These are phyloP conservation scores for Hippocampus abdominalis DNA, from an alignment of 2,113 vertebrate genomes.

Conservation along the genomic window DNA sequence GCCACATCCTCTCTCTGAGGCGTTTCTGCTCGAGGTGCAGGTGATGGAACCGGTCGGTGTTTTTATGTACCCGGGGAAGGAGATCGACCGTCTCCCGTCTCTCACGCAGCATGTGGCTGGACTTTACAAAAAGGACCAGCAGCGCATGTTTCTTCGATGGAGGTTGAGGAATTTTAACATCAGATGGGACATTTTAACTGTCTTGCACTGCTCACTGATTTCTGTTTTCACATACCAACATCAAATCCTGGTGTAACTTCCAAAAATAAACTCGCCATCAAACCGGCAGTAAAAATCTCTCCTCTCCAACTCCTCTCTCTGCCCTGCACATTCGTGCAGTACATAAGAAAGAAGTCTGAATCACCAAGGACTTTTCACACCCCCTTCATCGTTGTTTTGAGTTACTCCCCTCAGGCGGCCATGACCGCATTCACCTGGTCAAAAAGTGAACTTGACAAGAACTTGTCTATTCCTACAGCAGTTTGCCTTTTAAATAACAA, in stretches of 20 bases:
- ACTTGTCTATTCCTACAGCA: not conserved
- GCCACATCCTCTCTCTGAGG: not conserved
- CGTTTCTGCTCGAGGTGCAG: not conserved
- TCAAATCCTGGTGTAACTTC: not conserved
- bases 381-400: not conserved
- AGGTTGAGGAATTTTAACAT: not conserved
- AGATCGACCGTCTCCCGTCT: not conserved
- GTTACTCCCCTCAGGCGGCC: not conserved
- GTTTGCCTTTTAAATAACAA: not conserved
- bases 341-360: not conserved
- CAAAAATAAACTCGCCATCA: not conserved
- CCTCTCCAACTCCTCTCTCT: not conserved
- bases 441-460: not conserved
- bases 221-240: not conserved
- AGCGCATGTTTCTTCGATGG: not conserved
- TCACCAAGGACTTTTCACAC: not conserved
- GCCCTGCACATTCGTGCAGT: not conserved
- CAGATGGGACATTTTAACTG: too few relatives aligned
- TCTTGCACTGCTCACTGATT: not conserved
- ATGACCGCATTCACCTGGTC: not conserved
- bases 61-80: not conserved
- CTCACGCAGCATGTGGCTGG: too few relatives aligned
- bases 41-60: not conserved
- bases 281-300: not conserved
- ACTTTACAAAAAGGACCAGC: not conserved